phyloP scores from a whole-genome alignment of 2,113 vertebrate species.

The Thamnaconus septentrionalis region DNA sequence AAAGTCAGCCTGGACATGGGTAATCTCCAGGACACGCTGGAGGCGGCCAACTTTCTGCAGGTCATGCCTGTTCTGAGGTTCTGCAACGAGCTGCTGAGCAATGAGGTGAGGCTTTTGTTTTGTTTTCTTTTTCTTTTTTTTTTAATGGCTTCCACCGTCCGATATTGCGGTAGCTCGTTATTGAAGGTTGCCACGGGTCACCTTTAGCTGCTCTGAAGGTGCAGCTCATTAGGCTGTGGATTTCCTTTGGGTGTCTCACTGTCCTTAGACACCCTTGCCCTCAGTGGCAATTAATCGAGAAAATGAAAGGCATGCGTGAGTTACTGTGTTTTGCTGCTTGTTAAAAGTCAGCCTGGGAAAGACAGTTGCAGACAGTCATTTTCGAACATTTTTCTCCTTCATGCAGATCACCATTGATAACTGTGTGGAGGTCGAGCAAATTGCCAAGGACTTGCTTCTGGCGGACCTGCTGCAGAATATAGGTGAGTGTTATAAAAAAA shows the following conservation, averaged over 20 bases:
- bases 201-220: not conserved
- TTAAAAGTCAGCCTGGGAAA: not conserved
- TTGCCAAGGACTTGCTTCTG: constrained; percentile 74
- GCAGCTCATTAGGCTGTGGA: not conserved
- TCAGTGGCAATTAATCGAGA: not conserved
- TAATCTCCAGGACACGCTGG: constrained; percentile 80
- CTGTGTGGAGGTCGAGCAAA: constrained; percentile 79
- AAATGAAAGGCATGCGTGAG: not conserved
- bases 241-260: not conserved
- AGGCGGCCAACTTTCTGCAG: constrained; percentile 82
- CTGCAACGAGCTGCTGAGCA: constrained; percentile 81
- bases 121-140: too few relatives aligned
- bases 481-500: constrained; percentile 34
- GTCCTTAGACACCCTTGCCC: not conserved
- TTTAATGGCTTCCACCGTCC: not conserved
- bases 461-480: constrained; percentile 73
- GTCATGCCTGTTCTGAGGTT: constrained; percentile 80
- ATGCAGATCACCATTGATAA: constrained; percentile 78
- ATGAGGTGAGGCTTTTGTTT: constrained; percentile 67
- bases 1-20: constrained; percentile 72
- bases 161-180: not conserved
- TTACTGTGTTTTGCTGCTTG: not conserved
- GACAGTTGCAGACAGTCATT: not conserved
- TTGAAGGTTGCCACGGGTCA: not conserved
- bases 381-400: not conserved